Evolutionary conservation across 2,113 vertebrate species (phyloP).

Genomic region (Pogona vitticeps): DNA sequence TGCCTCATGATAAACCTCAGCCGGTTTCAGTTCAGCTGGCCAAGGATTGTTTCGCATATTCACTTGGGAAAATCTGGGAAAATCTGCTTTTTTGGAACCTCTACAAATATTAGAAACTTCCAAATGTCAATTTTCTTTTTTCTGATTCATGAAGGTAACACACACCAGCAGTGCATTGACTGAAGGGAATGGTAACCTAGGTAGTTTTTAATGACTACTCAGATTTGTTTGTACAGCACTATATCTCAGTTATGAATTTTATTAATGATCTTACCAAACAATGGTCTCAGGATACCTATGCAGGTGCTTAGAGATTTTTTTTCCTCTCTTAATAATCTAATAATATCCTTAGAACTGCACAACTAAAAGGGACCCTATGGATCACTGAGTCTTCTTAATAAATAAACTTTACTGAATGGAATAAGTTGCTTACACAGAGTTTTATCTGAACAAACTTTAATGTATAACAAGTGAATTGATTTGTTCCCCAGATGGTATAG

Average conservation of each 20-base stretch:
- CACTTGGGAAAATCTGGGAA: no score
- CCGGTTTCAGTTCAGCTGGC: no score
- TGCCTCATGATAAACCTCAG: background rate
- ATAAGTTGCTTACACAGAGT: background rate
- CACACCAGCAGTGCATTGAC: background rate
- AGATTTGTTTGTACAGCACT: slow-evolving; percentile 1
- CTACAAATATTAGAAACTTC: no score
- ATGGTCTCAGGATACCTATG: background rate
- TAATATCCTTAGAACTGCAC: background rate
- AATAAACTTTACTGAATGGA: background rate
- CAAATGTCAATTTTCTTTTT: no score
- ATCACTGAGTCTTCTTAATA: no score
- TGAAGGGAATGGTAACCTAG: background rate
- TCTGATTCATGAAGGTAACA: background rate
- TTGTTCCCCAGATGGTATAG: background rate
- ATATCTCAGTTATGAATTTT: background rate
- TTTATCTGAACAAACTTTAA: background rate
- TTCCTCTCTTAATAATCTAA: no score
- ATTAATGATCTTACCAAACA: background rate
- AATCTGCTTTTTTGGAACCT: no score
- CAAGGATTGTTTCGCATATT: background rate
- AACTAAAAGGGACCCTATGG: no score
- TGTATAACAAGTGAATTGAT: background rate
- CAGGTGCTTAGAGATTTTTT: background rate
- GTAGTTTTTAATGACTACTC: background rate